Evolutionary conservation across 2,888 invertebrate species (phyloP), one percentile per base, ranked within the genome.

Genomic region (Nysson spinosus): DNA sequence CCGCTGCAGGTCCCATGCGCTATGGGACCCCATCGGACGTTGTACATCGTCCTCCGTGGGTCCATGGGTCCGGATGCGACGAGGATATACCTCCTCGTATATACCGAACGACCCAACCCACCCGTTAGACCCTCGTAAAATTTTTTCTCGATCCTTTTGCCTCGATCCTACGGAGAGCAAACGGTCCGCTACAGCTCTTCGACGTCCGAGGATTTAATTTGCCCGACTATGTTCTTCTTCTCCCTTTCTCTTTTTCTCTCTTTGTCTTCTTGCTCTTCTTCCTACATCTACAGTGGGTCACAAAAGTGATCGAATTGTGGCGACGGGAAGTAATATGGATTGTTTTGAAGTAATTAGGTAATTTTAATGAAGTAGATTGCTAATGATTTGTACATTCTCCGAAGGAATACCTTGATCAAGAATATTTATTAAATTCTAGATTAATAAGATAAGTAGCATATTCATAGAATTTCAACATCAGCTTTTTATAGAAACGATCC

Each of bases 181-280:
- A 67, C 77, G 75, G 69, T 67, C 75, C 77, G 57, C 66, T 67
- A 67, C 67, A 67, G 80, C 83, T n/a, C n/a, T 83, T 81, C 82
- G 82, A 84, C 83, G 78, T 81, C 80, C 79, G 76, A 84, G 80
- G 81, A 84, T 85, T 85, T 84, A 85, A 85, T 84, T 85, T 85
- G 82, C 79, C 72, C 82, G 79, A 81, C 78, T 71, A 70, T 67
- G 63, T 56, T 56, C 70, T 69, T 73, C 75, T 65, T 63, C 42
- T 64, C 73, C 64, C 56, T 46, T 51, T 30, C 50, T 50, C 55
- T 57, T 62, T 55, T 47, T 47, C 47, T 37, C 40, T n/a, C 20
- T 51, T 42, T 47, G 14, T 17, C n/a, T n/a, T n/a, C n/a, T n/a
- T n/a, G n/a, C 24, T 63, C 43, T 12, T 5, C 39, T 11, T 28